Evolutionary conservation across 1,140 invertebrate genomes (phyloP).

Genomic region (Pseudomyrmex gracilis): DNA sequence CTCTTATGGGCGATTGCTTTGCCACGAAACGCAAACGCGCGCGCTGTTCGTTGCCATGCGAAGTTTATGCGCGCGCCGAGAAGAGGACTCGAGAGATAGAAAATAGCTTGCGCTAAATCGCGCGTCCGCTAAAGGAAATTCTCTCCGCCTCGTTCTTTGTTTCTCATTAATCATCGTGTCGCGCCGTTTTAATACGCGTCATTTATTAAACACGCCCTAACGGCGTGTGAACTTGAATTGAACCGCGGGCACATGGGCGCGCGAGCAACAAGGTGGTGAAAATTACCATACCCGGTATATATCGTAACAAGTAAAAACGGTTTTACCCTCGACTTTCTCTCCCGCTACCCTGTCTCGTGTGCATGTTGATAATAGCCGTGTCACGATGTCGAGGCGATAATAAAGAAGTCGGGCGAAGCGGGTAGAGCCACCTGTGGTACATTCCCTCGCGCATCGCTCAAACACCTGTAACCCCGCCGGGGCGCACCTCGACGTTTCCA

Average conservation of each 20-base stretch:
- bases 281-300: slow-evolving; percentile 12
- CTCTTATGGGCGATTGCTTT: slow-evolving; percentile 25
- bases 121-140: background rate
- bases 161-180: background rate
- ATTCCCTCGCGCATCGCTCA: slow-evolving; percentile 81
- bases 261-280: background rate
- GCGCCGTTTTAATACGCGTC: background rate
- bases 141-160: background rate
- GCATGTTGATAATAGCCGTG: slow-evolving; percentile 71
- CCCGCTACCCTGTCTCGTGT: slow-evolving; percentile 23
- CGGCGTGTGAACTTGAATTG: slow-evolving; percentile 12
- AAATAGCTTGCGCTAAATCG: no score
- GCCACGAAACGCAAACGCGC: slow-evolving; percentile 43
- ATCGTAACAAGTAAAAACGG: slow-evolving; percentile 16
- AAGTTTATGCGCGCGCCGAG: slow-evolving; percentile 33
- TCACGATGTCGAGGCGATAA: slow-evolving; percentile 78
- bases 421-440: slow-evolving; percentile 80
- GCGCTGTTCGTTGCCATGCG: slow-evolving; percentile 52
- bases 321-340: slow-evolving; percentile 33
- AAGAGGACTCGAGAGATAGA: background rate
- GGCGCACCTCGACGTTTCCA: slow-evolving; percentile 64
- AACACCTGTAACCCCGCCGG: slow-evolving; percentile 79
- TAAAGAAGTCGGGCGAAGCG: slow-evolving; percentile 61
- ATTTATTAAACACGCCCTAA: background rate
- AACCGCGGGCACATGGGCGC: background rate